Evolutionary conservation across 1,140 invertebrate genomes (phyloP).

Genomic region (Wiebesia pumilae): DNA sequence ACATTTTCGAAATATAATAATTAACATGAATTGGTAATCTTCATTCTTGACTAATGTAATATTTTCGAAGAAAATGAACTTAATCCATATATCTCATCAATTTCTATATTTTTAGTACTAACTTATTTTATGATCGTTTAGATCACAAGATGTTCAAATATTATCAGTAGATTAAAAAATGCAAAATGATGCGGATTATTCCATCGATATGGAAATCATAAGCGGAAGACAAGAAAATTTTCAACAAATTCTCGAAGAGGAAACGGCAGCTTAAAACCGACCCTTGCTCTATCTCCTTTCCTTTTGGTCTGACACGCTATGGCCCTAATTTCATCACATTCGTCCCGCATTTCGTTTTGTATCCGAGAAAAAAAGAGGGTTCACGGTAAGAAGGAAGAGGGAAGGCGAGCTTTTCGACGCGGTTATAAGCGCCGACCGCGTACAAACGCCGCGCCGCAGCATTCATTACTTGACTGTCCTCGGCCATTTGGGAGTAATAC

Average conservation of each 20-base stretch:
- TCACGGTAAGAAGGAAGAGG: background rate
- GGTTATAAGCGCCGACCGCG: background rate
- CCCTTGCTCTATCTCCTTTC: background rate
- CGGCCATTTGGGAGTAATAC: background rate
- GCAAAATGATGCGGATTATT: too few species aligned
- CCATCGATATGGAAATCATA: too few species aligned
- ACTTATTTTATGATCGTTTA: too few species aligned
- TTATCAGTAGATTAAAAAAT: too few species aligned
- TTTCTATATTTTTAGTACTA: too few species aligned
- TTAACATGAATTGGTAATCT: too few species aligned
- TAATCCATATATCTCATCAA: too few species aligned
- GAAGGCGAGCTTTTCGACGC: too few species aligned
- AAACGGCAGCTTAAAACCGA: background rate
- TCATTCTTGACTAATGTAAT: too few species aligned
- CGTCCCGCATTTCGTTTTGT: slow-evolving; percentile 20
- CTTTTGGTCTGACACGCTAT: background rate
- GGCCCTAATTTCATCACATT: slow-evolving; percentile 35
- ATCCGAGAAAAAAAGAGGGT: background rate
- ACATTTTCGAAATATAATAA: too few species aligned
- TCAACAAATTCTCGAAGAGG: background rate
- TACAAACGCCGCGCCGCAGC: background rate
- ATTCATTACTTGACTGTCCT: slow-evolving; percentile 44
- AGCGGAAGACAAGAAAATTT: background rate
- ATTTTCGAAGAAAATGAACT: too few species aligned
- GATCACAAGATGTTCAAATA: too few species aligned